A percentile compares a stretch with the other conserved stretches of the same genome.
Conservation (phyloP, 2,888 invertebrate genomes). For the Pristionchus japonicus region DNA sequence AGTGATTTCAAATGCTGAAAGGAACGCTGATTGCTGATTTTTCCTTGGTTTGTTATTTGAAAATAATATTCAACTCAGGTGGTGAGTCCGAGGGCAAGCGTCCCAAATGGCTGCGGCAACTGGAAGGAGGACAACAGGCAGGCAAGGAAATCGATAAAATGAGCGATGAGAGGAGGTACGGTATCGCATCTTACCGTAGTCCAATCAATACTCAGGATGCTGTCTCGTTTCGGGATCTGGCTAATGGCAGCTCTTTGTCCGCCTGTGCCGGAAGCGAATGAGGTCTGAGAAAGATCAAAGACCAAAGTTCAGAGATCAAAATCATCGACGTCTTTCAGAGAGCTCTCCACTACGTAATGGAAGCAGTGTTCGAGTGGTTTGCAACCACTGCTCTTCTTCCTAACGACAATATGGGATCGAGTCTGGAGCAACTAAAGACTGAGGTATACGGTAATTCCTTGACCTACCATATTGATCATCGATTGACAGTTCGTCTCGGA, state of each 20-base stretch:
- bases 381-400: conserved; percentile 96
- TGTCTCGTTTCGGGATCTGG: conserved; percentile 97
- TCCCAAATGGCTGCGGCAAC: conserved; percentile 75
- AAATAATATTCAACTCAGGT: no score
- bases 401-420: conserved; percentile 79
- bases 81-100: conserved; percentile 70
- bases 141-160: conserved; percentile 57
- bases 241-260: conserved; percentile 90
- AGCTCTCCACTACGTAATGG: conserved; percentile 88
- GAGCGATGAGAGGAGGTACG: conserved; percentile 44
- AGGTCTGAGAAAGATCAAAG: conserved; percentile 51
- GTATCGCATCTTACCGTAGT: not conserved
- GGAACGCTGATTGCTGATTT: not conserved
- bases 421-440: conserved; percentile 74
- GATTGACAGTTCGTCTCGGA: conserved; percentile 84
- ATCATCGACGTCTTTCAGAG: conserved; percentile 76
- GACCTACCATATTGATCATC: not conserved
- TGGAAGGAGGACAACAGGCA: conserved; percentile 71
- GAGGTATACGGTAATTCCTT: conserved; percentile 60
- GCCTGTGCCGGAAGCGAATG: conserved; percentile 77
- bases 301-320: not conserved
- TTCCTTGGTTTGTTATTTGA: no score
- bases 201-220: conserved; percentile 78
- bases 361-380: conserved; percentile 99
- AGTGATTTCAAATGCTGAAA: not conserved